Percentiles rank a stretch among this genome's conserved stretches.
Evolutionary conservation across 2,113 vertebrate species (phyloP).

Genomic region (Antechinus stuartii): DNA sequence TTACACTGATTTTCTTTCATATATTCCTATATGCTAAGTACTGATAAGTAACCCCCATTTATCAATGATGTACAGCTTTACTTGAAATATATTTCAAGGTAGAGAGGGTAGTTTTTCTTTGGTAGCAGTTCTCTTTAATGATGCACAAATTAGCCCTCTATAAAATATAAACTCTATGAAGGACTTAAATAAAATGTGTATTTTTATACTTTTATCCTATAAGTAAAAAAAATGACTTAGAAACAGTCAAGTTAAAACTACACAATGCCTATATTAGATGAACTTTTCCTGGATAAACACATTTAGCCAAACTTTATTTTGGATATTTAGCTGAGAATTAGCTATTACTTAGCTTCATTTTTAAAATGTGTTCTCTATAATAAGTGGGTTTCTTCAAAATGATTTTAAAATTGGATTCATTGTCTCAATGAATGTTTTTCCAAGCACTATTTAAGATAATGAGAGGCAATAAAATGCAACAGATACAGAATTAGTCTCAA

Average conservation of each 20-base stretch:
- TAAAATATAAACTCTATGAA: slow-evolving; percentile 58
- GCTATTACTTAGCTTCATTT: background rate
- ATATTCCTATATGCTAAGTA: slow-evolving; percentile 74
- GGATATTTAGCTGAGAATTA: background rate
- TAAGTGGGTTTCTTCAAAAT: background rate
- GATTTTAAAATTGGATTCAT: background rate
- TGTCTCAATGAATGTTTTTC: background rate
- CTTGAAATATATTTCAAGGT: slow-evolving; percentile 74
- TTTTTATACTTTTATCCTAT: slow-evolving; percentile 51
- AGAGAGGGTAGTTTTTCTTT: slow-evolving; percentile 40
- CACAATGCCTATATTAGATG: background rate
- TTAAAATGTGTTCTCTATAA: background rate
- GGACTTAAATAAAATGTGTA: slow-evolving; percentile 41
- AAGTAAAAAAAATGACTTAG: slow-evolving; percentile 52
- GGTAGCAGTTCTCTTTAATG: slow-evolving; percentile 57
- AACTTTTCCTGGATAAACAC: slow-evolving; percentile 61
- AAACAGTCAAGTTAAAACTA: slow-evolving; percentile 47
- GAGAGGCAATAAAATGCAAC: background rate
- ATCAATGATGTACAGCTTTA: slow-evolving; percentile 78
- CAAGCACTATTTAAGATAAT: background rate
- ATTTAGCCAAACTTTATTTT: slow-evolving; percentile 43
- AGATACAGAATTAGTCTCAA: background rate
- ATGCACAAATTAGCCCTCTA: slow-evolving; percentile 53
- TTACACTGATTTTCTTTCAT: slow-evolving; percentile 71
- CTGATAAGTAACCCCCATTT: slow-evolving; percentile 79